Base-by-base conservation (phyloP, 2,888 invertebrate species). In the Ophion obscuratus region DNA sequence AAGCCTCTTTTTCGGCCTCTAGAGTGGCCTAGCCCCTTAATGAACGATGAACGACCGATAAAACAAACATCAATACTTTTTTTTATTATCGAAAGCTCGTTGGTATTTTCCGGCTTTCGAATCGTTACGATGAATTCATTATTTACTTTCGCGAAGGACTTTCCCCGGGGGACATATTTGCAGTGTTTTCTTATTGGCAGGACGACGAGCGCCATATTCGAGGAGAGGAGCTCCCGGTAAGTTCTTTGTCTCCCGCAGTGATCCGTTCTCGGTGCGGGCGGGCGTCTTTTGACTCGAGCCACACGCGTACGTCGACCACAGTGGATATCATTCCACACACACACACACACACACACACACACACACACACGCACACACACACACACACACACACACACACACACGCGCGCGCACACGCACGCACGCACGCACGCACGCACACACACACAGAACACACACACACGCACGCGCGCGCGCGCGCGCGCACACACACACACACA, bases 241-340 rank as follows among this genome's bases (percentile, higher is more conserved):
- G 47, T 78, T 47, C 80, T 81, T 84, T 68, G 81, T 84, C 84
- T 81, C 83, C 81, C 77, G 77, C 78, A 17, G 86, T 64, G 86
- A 84, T 74, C 76, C 79, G 47, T 74, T 66, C 77, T 74, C 77
- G 70, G 86, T 81, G 86, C 85, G 85, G 81, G 84, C 81, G 85
- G 85, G 78, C 81, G 77, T 83, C 80, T 81, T 83, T 81, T 68
- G 80, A 79, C 14, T 70, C 64, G 78, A 47, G 31, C 44, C 20
- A 47, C 67, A 68, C 77, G 80, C 61, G 73, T 73, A 47, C 40
- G 71, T 66, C 61, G 66, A 79, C 24, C 44, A 20, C 53, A 20
- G 74, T 70, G 74, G 67, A 81, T 20, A 24, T 53, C n/a, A 53
- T 27, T 14, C 0, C 5, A 47, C 47, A 57, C 14, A 53, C 14